Evolutionary conservation across 2,888 invertebrate species (phyloP), one percentile per base, ranked within the genome.

Genomic region (Macrostomum cliftonense): DNA sequence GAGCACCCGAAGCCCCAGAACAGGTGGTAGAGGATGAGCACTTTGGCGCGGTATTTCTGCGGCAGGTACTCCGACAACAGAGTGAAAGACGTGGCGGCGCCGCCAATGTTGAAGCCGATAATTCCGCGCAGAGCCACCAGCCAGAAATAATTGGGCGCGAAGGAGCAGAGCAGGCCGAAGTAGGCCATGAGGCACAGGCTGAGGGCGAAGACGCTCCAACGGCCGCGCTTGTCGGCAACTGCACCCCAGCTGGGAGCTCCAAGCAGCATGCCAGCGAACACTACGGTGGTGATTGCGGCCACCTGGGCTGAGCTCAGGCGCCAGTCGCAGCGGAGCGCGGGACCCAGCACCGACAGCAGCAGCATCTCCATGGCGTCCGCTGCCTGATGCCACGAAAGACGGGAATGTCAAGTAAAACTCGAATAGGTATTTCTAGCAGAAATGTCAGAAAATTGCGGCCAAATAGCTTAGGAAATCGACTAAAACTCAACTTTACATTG

Each of bases 351-450:
- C 5, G 68, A 63, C 47, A 68, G 55, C 28, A 68, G 57, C 60
- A 68, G 57, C 65, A 68, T 67, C 55, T 68, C 68, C 54, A 68
- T 52, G 4, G 68, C 65, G 56, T 68, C 68, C n/a, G 68, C 63
- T 12, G 62, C 65, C 68, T 68, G 49, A 38, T 37, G 11, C 12
- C 13, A 43, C 17, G 42, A 43, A n/a, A n/a, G n/a, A 28, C 9
- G 28, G 28, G 28, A 7, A 28, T 4, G 28, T 4, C 4, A 28
- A 28, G 28, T 28, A 9, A 28, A 28, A 28, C 4, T 28, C 28
- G 4, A 4, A 28, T 28, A 7, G 4, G 28, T 9, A 28, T 28
- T 7, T 9, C 4, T 28, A 28, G 28, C 28, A 28, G 28, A 28
- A 28, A 28, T 28, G 28, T 28, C 4, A 28, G 4, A 28, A 28